A percentile compares a stretch with the other conserved stretches of the same genome.
Conservation (phyloP, 2,888 invertebrate genomes). For the Euplexia lucipara region DNA sequence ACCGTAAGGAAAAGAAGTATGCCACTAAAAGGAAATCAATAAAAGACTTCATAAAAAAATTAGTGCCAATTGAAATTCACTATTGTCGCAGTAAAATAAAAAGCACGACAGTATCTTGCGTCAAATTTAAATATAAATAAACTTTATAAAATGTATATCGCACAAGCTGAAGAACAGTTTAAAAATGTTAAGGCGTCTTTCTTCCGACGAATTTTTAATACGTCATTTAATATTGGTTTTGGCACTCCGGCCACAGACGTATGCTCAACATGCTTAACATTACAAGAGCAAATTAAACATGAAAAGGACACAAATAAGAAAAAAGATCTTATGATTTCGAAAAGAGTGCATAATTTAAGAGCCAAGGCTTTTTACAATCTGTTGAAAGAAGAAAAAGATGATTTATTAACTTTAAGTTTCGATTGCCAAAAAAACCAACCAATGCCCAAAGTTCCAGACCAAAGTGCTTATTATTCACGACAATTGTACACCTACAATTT, state of each 20-base stretch:
- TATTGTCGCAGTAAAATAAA: too few relatives aligned
- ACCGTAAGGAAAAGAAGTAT: too few relatives aligned
- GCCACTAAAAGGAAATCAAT: too few relatives aligned
- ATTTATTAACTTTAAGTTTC: background rate
- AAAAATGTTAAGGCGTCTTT: background rate
- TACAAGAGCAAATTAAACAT: slow-evolving; percentile 5
- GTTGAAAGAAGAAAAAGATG: slow-evolving; percentile 5
- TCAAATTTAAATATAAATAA: slow-evolving; percentile 2
- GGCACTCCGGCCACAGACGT: background rate
- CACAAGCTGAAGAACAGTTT: slow-evolving; percentile 1
- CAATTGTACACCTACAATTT: slow-evolving; percentile 8
- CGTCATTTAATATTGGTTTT: background rate
- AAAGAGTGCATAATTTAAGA: slow-evolving; percentile 3
- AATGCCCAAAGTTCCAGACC: background rate
- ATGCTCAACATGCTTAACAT: slow-evolving; percentile 4
- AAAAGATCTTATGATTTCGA: background rate
- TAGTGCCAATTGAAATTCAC: too few relatives aligned
- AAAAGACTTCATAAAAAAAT: too few relatives aligned
- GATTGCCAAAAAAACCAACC: too few relatives aligned
- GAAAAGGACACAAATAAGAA: slow-evolving; percentile 1
- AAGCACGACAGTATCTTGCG: slow-evolving; percentile 1
- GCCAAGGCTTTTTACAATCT: slow-evolving; percentile 8
- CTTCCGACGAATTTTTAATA: slow-evolving; percentile 3
- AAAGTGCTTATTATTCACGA: slow-evolving; percentile 6
- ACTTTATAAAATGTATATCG: slow-evolving; percentile 2